Base-by-base conservation (phyloP, 2,888 invertebrate genomes). In the Limenitis camilla region DNA sequence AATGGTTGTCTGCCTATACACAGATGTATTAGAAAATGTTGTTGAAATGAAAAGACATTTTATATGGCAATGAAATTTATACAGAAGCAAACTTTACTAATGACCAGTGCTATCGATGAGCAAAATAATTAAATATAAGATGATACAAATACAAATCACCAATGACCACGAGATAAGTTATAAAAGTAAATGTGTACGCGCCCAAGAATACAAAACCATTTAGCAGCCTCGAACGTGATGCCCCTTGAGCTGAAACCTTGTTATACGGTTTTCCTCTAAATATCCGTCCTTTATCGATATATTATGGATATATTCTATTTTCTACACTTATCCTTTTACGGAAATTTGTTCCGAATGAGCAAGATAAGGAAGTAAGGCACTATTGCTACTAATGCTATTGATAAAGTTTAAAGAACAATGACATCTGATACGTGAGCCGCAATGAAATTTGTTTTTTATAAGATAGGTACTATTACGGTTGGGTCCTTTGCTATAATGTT, bases 191-290 rank as follows among this genome's bases (percentile, higher is more conserved):
- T 33, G 55, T 27, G 9, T 32, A 40, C 39, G 49, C 57, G 35
- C 43, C 56, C 43, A 54, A 53, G 67, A 65, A 68, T 57, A 52
- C 52, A 42, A 45, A 57, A 52, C 51, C 40, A 51, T 54, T 52
- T 30, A 19, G 45, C 60, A 67, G 60, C 80, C 77, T 77, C 70
- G 71, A 56, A 80, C 80, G 81, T 82, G 81, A 77, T 33, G 69
- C 44, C 68, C 76, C 74, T 80, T 76, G 74, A 78, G 60, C 63
- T 41, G 49, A 64, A 71, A 71, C 73, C 72, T 64, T 69, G 71
- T 32, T 5, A 32, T 70, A 58, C 53, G 52, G 19, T 69, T 74
- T 73, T 74, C 69, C 70, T 64, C 40, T 58, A 58, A 30, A 45
- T 43, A 30, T 27, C 5, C 33, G 31, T 19, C 38, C 10, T 40